phyloP scores from a whole-genome alignment of 2,888 invertebrate species.

The Diabrotica balteata region DNA sequence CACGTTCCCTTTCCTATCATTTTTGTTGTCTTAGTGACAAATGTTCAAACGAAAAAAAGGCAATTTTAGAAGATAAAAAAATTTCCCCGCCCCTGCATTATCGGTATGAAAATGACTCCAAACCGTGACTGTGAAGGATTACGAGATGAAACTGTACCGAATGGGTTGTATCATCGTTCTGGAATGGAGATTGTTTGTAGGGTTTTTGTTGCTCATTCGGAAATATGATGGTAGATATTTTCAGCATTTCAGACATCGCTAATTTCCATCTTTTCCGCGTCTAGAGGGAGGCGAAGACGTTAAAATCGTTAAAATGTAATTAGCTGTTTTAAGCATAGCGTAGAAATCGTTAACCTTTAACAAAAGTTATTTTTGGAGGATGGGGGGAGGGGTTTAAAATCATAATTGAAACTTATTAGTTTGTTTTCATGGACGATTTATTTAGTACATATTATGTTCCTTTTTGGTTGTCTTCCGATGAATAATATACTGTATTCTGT shows the following conservation, averaged over 20 bases:
- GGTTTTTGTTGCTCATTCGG: constrained; percentile 7
- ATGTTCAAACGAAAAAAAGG: too few relatives aligned
- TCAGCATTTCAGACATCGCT: background rate
- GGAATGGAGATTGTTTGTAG: constrained; percentile 2
- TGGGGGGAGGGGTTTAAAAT: too few relatives aligned
- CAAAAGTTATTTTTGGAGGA: too few relatives aligned
- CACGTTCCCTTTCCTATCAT: background rate
- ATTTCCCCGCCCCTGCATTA: background rate
- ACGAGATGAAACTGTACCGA: background rate
- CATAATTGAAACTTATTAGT: too few relatives aligned
- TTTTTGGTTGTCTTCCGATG: too few relatives aligned
- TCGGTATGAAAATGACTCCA: background rate
- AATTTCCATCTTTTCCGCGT: background rate
- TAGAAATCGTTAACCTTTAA: background rate
- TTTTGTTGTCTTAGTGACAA: background rate
- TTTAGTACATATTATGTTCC: too few relatives aligned
- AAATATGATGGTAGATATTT: constrained; percentile 1
- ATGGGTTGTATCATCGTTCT: constrained; percentile 2
- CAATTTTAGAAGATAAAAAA: too few relatives aligned
- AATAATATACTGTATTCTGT: too few relatives aligned
- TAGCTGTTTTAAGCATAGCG: background rate
- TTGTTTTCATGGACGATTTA: too few relatives aligned
- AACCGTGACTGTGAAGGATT: constrained; percentile 7
- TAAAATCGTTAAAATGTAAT: background rate
- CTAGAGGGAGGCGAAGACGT: background rate